Evolutionary conservation across 2,113 vertebrate genomes (phyloP), one percentile per base, ranked within the genome.

Genomic region (Lophius piscatorius): DNA sequence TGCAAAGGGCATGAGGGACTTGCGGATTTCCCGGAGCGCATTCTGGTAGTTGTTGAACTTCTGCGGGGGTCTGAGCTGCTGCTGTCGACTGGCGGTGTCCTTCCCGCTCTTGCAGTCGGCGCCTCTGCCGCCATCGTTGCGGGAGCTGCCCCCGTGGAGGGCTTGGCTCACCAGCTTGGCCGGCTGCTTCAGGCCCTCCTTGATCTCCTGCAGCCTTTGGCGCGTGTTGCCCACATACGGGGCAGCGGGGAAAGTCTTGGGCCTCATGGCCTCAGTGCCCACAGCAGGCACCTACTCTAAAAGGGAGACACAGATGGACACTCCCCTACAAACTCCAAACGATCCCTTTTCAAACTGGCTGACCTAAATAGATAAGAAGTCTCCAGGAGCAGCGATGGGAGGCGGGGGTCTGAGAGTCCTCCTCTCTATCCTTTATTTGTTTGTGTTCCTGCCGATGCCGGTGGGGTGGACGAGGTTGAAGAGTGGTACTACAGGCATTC

Each of bases 21-120:
- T 97, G 47, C 96, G 91, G 82, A 99, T 99, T 85, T 99, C 97
- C 52, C 95, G 82, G 67, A 99, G 76, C 16, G 97, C 96, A 74
- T 94, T 99, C 90, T 99, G 97, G 70, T 99, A 96, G 0, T 97
- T 95, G 77, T 95, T 97, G 72, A 99, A 99, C 85, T 98, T 98
- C 22, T 96, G 93, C 0, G 94, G 93, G 0, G 93, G 91, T 34
- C 96, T 92, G 74, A 94, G 90, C 81, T 98, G 96, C 76, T 96
- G 95, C 81, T 95, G 95, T 35, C 95, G 90, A 16, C 93, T 77
- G 29, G 88, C 61, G 2, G 92, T 74, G 84, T 97, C 96, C 76
- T 99, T 98, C 59, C 92, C 94, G 45, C 89, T 86, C 85, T 98
- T 98, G 81, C 89, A 76, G 67, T 96, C 96, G 42, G 86, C 69